These are phyloP conservation scores for Gymnocephalus cernua DNA, from an alignment of 2,113 vertebrate species.

Conservation along the genomic window DNA sequence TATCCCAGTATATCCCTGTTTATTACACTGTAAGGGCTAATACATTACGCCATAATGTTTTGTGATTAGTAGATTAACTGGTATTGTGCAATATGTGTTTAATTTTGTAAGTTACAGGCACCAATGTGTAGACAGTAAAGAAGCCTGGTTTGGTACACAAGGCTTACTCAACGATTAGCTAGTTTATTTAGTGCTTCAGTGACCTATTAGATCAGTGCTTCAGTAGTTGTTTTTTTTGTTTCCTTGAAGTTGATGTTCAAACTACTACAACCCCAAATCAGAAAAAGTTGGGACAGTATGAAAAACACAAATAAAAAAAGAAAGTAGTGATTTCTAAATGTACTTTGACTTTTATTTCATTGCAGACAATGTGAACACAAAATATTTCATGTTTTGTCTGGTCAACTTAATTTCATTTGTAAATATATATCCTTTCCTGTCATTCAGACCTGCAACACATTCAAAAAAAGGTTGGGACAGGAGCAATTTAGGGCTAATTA, in stretches of 20 bases:
- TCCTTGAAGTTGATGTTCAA: neutral
- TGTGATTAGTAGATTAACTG: neutral
- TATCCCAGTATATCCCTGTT: neutral
- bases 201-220: neutral
- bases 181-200: neutral
- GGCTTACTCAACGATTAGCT: neutral
- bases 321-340: too few species aligned
- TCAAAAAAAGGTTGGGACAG: too few species aligned
- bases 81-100: constrained; percentile 1
- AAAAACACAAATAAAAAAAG: too few species aligned
- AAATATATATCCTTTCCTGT: too few species aligned
- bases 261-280: too few species aligned
- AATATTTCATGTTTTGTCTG: too few species aligned
- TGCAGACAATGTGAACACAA: too few species aligned
- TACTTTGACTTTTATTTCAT: too few species aligned
- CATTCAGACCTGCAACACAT: too few species aligned
- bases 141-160: neutral
- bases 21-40: neutral
- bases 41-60: neutral
- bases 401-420: too few species aligned
- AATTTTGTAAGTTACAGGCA: neutral
- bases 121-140: neutral
- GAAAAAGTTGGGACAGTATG: too few species aligned
- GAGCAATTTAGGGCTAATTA: too few species aligned
- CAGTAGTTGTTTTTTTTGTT: neutral